Evolutionary conservation across 2,888 invertebrate genomes (phyloP).

Genomic region (Harmothoe impar): DNA sequence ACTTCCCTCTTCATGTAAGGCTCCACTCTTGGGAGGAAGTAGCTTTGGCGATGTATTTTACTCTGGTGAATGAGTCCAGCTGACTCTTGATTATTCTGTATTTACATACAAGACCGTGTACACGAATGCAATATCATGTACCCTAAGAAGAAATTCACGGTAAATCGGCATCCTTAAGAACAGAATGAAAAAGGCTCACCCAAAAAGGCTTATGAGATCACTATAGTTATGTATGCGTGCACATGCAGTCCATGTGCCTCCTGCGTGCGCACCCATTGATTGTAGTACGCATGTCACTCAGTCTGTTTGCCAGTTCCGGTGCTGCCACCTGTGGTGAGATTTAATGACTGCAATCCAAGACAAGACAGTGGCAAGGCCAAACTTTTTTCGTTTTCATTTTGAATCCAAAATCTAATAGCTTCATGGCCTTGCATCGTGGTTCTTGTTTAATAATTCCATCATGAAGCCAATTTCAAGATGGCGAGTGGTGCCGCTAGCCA

Average conservation of each 20-base stretch:
- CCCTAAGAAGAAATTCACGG: no score
- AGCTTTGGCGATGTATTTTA: no score
- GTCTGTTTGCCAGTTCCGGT: constrained; percentile 22
- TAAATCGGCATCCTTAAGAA: background rate
- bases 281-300: constrained; percentile 10
- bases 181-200: background rate
- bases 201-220: no score
- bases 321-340: background rate
- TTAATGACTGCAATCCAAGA: constrained; percentile 23
- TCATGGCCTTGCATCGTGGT: background rate
- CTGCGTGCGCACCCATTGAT: background rate
- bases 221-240: background rate
- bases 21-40: no score
- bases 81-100: no score
- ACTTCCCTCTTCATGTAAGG: no score
- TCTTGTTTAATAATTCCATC: background rate
- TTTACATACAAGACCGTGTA: no score
- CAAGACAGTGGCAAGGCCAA: background rate
- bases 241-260: background rate
- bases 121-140: no score
- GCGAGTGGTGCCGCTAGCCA: background rate
- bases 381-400: background rate
- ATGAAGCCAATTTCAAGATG: constrained; percentile 20
- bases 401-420: constrained; percentile 16
- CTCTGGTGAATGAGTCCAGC: no score